Evolutionary conservation across 2,797 vertebrate genomes (phyloP), one percentile per base, ranked within the genome.

Genomic region (Spatula versicolor): DNA sequence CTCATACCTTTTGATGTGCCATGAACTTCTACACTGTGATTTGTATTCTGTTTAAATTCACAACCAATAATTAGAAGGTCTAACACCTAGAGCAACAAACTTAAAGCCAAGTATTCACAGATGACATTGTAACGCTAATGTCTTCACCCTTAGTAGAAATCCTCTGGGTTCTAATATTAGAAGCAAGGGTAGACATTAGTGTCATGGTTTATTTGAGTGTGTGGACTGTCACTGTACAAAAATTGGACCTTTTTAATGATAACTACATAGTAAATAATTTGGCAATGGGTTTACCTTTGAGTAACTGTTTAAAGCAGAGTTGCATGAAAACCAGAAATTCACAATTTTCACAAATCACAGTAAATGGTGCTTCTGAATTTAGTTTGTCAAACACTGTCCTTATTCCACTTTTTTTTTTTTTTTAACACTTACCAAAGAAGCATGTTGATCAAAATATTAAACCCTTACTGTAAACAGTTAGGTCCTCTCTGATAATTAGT

Each of bases 391-490:
- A 55, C 4, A 16, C 23, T 72, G 33, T 19, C 60, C 9, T 86
- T 83, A 64, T 67, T 92, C 73, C 1, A 4, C 15, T 15, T 79
- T 6, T 74, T 79, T 72, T 55, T 46, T 48, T 48, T 25, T 25
- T 48, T 46, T 79, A 83, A 41, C 89, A 76, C 30, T 87, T 63
- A 50, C 30, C 54, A 55, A 88, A 75, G 31, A 55, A 83, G 33
- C 19, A 20, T 55, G 50, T 50, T 88, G 54, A 83, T 54, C 46
- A 81, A 81, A 83, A 81, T 58, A 37, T 35, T 82, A 82, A 86
- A 73, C 46, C 28, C 28, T 41, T 58, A 7, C 62, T 81, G 37
- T 62, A 95, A 94, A 81, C 63, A 59, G 69, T 76, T 81, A 35
- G 37, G 18, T 79, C 11, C 66, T 50, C 23, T 50, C 26, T 79